Percentiles rank a stretch among this genome's conserved stretches.
Evolutionary conservation across 2,888 invertebrate species (phyloP).

Genomic region (Callyntrura sp.): DNA sequence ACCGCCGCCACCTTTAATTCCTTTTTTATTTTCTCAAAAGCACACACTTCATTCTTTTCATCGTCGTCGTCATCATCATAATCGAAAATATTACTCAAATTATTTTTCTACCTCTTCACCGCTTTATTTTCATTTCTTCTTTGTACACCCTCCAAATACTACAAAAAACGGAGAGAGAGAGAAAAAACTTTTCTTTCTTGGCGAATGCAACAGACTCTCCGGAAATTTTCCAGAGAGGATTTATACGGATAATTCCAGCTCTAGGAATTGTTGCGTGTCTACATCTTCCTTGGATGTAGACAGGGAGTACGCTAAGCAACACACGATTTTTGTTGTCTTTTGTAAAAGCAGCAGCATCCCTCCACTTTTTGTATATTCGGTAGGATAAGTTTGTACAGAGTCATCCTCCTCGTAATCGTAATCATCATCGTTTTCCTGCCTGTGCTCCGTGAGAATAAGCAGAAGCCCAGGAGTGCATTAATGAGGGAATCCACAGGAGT

Average conservation of each 20-base stretch:
- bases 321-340: not conserved
- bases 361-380: not conserved
- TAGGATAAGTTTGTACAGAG: not conserved
- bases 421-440: conserved; percentile 40
- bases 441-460: conserved; percentile 72
- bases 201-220: conserved; percentile 24
- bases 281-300: not conserved
- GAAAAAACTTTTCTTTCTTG: not conserved
- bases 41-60: not conserved
- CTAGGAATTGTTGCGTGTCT: conserved; percentile 11
- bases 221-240: conserved; percentile 20
- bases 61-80: not conserved
- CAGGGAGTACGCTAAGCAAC: not conserved
- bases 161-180: no score
- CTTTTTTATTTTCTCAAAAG: conserved; percentile 32
- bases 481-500: conserved; percentile 84
- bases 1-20: conserved; percentile 27
- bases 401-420: no score
- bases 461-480: conserved; percentile 84
- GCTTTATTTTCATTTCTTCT: conserved; percentile 34
- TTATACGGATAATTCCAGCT: not conserved
- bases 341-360: not conserved
- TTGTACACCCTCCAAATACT: not conserved
- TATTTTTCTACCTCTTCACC: conserved; percentile 28
- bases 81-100: conserved; percentile 24